Base-by-base conservation (phyloP, 2,888 invertebrate species). In the Dendrolimus pini region DNA sequence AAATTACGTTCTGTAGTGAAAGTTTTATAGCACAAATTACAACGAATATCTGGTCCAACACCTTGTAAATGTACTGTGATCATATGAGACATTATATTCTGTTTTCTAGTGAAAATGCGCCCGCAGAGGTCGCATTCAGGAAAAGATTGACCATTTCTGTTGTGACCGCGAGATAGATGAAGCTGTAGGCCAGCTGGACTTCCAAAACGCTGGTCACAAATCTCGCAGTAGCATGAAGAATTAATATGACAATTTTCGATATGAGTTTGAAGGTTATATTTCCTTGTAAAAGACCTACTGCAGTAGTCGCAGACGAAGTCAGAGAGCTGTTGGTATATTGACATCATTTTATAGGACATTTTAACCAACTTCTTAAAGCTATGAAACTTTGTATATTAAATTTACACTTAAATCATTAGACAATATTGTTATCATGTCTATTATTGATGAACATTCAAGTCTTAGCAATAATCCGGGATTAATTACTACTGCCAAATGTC, bases 51-150 rank as follows among this genome's bases (percentile, higher is more conserved):
- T 0, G 73, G 73, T 0, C 75, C 76, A 0, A 72, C 30, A 0
- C 80, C 78, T 68, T 80, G 82, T 0, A 84, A 60, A 61, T 88
- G 88, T 0, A 83, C 80, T 0, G 84, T 84, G 0, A 81, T 75
- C 85, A 89, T 88, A 30, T 89, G 88, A 0, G 85, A 83, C 1
- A 71, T 73, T 0, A 88, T 80, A n/a, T 85, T 88, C 54, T 85
- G 85, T 67, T 84, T 87, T 58, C 88, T 73, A 0, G 82, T 81
- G 52, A 88, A 88, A 0, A 84, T 78, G 8, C 84, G 64, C 0
- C 88, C 87, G 41, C 88, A 89, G 0, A 84, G 52, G 41, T 88
- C 87, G 41, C 88, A 89, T 63, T 89, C 87, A 0, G 89, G 88
- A 8, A 72, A 77, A 0, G 82, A 71, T 55, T 84, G 77, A 0